These are phyloP conservation scores for Bufo bufo DNA, from an alignment of 2,113 vertebrate genomes.

Conservation along the genomic window DNA sequence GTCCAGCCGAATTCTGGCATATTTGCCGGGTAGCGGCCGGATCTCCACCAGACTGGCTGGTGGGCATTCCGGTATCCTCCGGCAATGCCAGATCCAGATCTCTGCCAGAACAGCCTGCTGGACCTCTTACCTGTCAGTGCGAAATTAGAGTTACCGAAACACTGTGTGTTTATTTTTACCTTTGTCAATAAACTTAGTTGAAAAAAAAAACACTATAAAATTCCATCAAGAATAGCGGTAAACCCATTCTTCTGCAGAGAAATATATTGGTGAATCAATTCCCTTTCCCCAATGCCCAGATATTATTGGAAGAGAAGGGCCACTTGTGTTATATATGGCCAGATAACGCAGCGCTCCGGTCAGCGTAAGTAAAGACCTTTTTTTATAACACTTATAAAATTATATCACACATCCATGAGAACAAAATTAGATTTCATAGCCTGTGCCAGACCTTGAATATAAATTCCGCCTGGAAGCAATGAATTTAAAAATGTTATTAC, in stretches of 20 bases:
- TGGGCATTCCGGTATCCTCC: too few relatives aligned
- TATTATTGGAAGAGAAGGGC: constrained; percentile 67
- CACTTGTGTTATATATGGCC: constrained; percentile 72
- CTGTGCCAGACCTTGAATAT: constrained; percentile 68
- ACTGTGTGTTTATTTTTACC: too few relatives aligned
- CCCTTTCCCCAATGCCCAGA: constrained; percentile 61
- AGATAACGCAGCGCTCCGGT: constrained; percentile 73
- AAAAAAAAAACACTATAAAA: background rate
- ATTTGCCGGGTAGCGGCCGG: too few relatives aligned
- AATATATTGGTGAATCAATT: constrained; percentile 63
- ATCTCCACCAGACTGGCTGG: too few relatives aligned
- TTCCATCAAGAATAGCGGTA: constrained; percentile 61
- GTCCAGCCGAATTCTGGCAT: too few relatives aligned
- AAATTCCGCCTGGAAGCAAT: constrained; percentile 58
- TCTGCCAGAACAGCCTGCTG: too few relatives aligned
- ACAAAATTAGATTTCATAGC: constrained; percentile 79
- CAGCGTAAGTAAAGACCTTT: constrained; percentile 70
- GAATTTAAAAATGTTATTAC: constrained; percentile 58
- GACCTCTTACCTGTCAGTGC: too few relatives aligned
- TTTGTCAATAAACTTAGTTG: too few relatives aligned
- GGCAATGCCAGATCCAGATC: too few relatives aligned
- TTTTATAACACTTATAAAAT: constrained; percentile 78
- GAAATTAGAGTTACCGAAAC: too few relatives aligned
- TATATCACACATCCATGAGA: constrained; percentile 76
- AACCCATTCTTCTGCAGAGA: constrained; percentile 64